Conservation (phyloP, 2,797 vertebrate species). For the Calcarius lapponicus region DNA sequence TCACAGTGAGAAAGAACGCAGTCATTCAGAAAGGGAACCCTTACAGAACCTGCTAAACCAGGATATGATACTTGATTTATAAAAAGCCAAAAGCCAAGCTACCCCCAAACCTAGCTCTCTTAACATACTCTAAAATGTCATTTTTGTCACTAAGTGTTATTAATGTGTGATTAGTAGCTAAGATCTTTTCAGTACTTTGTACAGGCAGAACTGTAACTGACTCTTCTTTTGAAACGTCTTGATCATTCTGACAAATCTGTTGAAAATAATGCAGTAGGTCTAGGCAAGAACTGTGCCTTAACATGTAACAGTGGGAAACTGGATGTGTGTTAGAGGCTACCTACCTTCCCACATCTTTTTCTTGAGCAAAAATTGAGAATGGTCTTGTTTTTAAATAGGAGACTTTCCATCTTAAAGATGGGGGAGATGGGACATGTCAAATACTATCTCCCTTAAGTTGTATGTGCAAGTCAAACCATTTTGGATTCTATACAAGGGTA, state of each 20-base stretch:
- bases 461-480: not conserved
- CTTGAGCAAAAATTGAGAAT: not conserved
- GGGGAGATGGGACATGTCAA: not conserved
- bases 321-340: not conserved
- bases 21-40: not conserved
- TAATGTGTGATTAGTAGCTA: not conserved
- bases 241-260: not conserved
- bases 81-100: not conserved
- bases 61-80: not conserved
- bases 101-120: not conserved
- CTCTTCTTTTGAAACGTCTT: not conserved
- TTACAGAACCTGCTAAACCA: not conserved
- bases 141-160: not conserved
- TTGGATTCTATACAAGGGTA: not conserved
- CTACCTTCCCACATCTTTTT: not conserved
- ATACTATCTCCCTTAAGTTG: not conserved
- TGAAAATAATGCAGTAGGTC: not conserved
- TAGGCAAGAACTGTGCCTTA: not conserved
- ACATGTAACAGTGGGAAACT: not conserved
- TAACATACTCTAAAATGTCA: not conserved
- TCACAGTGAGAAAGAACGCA: constrained; percentile 24
- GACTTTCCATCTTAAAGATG: not conserved
- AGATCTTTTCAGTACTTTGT: not conserved
- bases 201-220: not conserved
- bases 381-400: not conserved